Evolutionary conservation across 2,797 vertebrate species (phyloP), one percentile per base, ranked within the genome.

Genomic region (Allobates femoralis): DNA sequence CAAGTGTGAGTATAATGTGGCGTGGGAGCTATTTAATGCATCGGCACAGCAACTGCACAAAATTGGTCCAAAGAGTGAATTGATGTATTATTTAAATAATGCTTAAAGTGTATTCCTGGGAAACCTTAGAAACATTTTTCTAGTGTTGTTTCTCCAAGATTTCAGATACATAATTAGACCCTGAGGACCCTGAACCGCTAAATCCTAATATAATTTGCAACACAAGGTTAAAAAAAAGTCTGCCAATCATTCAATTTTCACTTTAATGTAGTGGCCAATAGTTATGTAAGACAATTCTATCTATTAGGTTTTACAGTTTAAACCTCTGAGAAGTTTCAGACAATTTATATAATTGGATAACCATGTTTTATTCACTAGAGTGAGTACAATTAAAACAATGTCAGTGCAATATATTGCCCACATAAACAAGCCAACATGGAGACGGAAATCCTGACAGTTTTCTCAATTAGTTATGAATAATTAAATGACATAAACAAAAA

Each of bases 401-500:
- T 79, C 62, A 83, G 51, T 51, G 60, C 80, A 79, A 83, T 78
- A 62, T 71, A 83, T 78, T 83, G 32, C 37, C 26, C 46, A 71
- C 71, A 87, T 83, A 83, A 83, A 87, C 85, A 87, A 83, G 81
- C 50, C 62, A 76, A 83, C 67, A 69, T 58, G 34, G 46, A 58
- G 58, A n/a, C 79, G 81, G 64, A 41, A 73, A 32, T 71, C 51
- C 32, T 83, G 81, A 56, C 62, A 79, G 81, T 71, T 53, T 71
- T 79, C 55, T 83, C 64, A 83, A 77, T 87, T 87, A 83, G 51
- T 81, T 71, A 87, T 83, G 86, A 79, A 87, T 83, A 87, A 83
- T 87, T 87, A 79, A 87, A 79, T 71, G 55, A 37, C 53, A 83
- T 78, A 50, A 67, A 71, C 64, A 87, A 87, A 46, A 51, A 60